Base-by-base conservation (phyloP, 1,140 invertebrate species). In the Nebria ingens region DNA sequence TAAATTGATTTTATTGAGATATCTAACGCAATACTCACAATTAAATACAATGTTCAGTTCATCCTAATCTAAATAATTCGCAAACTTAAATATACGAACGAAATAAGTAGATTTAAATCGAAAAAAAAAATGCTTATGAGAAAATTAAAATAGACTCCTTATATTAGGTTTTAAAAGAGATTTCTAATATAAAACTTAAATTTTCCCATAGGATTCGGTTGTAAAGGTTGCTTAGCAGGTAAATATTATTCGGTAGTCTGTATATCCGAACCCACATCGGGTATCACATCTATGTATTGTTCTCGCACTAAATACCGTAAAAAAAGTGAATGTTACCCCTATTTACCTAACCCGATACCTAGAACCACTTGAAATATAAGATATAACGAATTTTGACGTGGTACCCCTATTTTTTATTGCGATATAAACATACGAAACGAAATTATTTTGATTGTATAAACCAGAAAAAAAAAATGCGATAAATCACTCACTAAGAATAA, bases 261-360 rank as follows among this genome's bases (percentile, higher is more conserved):
- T 45, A 17, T 4, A 45, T 45, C 9, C 17, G 17, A 17, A n/a
- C 25, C 40, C 40, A 11, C 40, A 45, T 45, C 40, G 40, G 9
- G 40, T 17, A 45, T 17, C 40, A 6, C 40, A 45, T 45, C 40
- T 17, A 4, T 17, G 9, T 45, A 45, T 45, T 45, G 40, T 45
- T 45, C 40, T 45, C 40, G 6, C 15, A 45, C 40, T 45, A 45
- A 45, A 45, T 45, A 45, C 40, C 40, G 40, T 45, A 45, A 45
- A 45, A 45, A 45, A 45, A 45, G 4, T 45, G 9, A 12, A 3
- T 45, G 9, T 45, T 12, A 45, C 40, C 40, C 40, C 40, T 45
- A 17, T 45, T 45, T 45, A 45, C 40, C 40, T 45, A 45, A 45
- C 9, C 6, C 15, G 40, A 45, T 12, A 17, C 40, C 40, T 45